Conservation (phyloP, 2,888 invertebrate species). For the Argyresthia goedartella region DNA sequence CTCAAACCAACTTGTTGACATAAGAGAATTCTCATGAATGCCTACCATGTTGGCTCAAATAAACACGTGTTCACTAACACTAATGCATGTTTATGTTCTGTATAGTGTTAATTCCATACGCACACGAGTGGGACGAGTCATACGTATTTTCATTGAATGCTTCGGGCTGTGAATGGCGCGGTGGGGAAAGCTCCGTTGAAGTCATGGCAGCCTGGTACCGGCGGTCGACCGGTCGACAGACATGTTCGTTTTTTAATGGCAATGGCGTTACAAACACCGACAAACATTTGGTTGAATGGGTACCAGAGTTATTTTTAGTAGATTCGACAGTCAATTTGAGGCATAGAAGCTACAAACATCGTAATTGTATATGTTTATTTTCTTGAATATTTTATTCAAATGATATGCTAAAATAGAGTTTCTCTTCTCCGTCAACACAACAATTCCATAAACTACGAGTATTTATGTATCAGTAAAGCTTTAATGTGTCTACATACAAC, state of each 20-base stretch:
- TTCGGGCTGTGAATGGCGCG: not conserved
- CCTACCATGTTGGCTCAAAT: constrained; percentile 4
- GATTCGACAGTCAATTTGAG: not conserved
- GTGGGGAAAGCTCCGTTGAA: not conserved
- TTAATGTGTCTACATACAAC: no score
- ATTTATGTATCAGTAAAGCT: no score
- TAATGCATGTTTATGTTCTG: constrained; percentile 29
- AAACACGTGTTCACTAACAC: constrained; percentile 4
- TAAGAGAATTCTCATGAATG: constrained; percentile 2
- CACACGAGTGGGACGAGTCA: constrained; percentile 31
- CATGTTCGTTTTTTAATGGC: not conserved
- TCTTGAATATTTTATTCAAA: no score
- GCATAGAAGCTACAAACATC: no score
- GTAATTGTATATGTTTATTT: no score
- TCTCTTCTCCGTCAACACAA: no score
- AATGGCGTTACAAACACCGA: not conserved
- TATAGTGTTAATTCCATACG: constrained; percentile 7
- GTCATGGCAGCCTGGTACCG: not conserved
- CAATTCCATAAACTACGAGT: no score
- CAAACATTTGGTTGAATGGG: not conserved
- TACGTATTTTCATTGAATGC: no score
- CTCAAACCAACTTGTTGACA: not conserved
- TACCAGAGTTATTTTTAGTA: not conserved
- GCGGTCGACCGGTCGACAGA: not conserved
- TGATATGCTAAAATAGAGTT: no score